Conservation (phyloP, 2,113 vertebrate species). For the Sinocyclocheilus anshuiensis region DNA sequence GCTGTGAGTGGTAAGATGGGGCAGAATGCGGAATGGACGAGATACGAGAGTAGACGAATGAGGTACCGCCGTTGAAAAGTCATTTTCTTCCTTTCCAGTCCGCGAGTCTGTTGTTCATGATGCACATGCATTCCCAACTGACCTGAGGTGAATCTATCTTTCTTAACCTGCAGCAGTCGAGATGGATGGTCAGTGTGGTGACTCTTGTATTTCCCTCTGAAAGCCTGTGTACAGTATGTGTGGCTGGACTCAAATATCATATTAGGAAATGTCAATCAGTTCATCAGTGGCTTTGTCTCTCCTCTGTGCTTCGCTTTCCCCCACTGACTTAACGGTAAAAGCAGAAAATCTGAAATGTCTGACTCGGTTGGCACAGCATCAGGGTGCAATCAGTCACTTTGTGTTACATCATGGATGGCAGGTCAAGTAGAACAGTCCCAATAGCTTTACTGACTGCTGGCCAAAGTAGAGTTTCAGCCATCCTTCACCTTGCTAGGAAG, state of each 20-base stretch:
- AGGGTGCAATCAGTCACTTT: slow-evolving; percentile 73
- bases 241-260: slow-evolving; percentile 63
- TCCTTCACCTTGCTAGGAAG: slow-evolving; percentile 16
- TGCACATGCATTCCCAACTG: background rate
- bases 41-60: background rate
- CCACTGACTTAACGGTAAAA: slow-evolving; percentile 59
- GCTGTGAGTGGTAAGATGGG: background rate
- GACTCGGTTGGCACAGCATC: slow-evolving; percentile 64
- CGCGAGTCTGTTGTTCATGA: background rate
- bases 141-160: background rate
- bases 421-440: slow-evolving; percentile 72
- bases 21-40: background rate
- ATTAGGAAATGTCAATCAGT: slow-evolving; percentile 72
- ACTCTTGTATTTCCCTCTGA: slow-evolving; percentile 53
- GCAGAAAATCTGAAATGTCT: slow-evolving; percentile 70
- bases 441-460: slow-evolving; percentile 57
- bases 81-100: slow-evolving; percentile 26
- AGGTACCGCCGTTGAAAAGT: slow-evolving; percentile 17
- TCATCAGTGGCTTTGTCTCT: slow-evolving; percentile 66
- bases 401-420: slow-evolving; percentile 74
- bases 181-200: slow-evolving; percentile 53
- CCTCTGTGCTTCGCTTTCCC: slow-evolving; percentile 65
- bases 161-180: slow-evolving; percentile 39
- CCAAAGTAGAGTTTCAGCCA: slow-evolving; percentile 50
- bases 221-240: slow-evolving; percentile 52